Evolutionary conservation across 2,888 invertebrate genomes (phyloP), one percentile per base, ranked within the genome.

Genomic region (Phengaris alcon): DNA sequence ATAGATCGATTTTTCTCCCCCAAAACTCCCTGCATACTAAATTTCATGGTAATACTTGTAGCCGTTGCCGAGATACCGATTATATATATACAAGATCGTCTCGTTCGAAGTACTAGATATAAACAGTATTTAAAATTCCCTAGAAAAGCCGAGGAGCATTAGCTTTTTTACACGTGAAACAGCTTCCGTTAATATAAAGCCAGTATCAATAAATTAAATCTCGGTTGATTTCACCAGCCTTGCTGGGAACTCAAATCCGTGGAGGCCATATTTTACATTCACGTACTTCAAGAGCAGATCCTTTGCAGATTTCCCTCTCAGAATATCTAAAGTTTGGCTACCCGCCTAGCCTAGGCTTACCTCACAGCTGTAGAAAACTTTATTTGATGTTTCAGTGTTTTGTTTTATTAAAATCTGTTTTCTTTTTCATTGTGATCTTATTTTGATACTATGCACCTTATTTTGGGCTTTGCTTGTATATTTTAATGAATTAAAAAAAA

Each of bases 271-370:
- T 69, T 69, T 69, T 69, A 69, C 48, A 69, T 69, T 48, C 69
- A n/a, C 69, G 48, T 15, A 48, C 69, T 68, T 68, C 68, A 68
- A 46, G 48, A 69, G 15, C 69, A 64, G 35, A 48, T 69, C 15
- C 48, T 69, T 69, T 69, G 69, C 48, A 69, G 69, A 69, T 69
- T 69, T 68, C 13, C n/a, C 8, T 69, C 69, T n/a, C 9, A 48
- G 48, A 69, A 69, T 69, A 48, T 69, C 69, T 69, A 69, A 69
- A 69, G 69, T 48, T 69, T 69, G 69, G 48, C 68, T 69, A 48
- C n/a, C 48, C 46, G 69, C 69, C 69, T 69, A 48, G 15, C 46
- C 48, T 69, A 69, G 68, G 44, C 68, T 13, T 68, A 22, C n/a
- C 46, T 69, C 69, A 69, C 13, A 48, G n/a, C 69, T 46, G 46